A percentile compares a stretch with the other conserved stretches of the same genome.
These are phyloP conservation scores for Delphinus delphis DNA, from an alignment of 2,113 vertebrate genomes.

Conservation along the genomic window DNA sequence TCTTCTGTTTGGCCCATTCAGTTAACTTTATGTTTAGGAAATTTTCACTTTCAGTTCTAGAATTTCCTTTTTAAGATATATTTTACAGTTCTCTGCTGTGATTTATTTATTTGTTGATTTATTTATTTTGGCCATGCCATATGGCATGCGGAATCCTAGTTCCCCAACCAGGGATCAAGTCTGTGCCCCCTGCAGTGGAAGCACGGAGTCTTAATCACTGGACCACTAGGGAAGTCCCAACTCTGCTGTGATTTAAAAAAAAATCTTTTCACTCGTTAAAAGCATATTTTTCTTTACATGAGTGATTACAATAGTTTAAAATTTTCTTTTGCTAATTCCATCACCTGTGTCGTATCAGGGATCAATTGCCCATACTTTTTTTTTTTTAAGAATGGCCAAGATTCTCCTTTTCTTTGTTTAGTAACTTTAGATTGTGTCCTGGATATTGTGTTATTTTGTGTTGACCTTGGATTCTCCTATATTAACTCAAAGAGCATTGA, in stretches of 20 bases:
- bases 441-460: not conserved
- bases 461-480: not conserved
- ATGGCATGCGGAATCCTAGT: not conserved
- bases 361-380: not conserved
- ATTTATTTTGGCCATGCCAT: not conserved
- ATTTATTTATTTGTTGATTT: not conserved
- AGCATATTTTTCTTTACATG: not conserved
- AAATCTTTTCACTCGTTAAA: not conserved
- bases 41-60: not conserved
- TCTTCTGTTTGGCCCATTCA: not conserved
- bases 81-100: not conserved
- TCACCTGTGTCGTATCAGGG: not conserved
- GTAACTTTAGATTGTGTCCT: not conserved
- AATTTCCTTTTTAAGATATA: not conserved
- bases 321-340: not conserved
- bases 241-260: not conserved
- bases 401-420: not conserved
- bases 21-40: not conserved
- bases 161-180: not conserved
- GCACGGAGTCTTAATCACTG: not conserved
- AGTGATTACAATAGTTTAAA: not conserved
- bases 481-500: not conserved
- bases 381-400: not conserved
- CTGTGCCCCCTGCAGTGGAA: not conserved
- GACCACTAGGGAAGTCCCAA: not conserved